Percentiles rank a stretch among this genome's conserved stretches.
Conservation (phyloP, 2,888 invertebrate species). For the Zonitis immaculata region DNA sequence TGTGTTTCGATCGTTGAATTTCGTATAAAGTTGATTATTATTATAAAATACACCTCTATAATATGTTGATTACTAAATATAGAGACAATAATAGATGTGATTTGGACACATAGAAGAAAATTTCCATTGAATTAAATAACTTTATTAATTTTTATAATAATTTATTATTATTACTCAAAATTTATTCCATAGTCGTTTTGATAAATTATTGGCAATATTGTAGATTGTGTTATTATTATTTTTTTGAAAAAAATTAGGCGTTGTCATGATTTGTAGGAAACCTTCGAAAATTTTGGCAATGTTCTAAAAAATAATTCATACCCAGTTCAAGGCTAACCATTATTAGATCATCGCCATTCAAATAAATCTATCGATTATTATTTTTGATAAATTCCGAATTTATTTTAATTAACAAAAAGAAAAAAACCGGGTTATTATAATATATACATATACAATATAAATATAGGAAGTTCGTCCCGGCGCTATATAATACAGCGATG, state of each 20-base stretch:
- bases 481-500: conserved; percentile 34
- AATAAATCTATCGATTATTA: no score
- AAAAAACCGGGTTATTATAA: no score
- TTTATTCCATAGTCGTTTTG: no score
- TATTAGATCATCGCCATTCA: conserved; percentile 26
- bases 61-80: conserved; percentile 4
- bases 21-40: conserved; percentile 20
- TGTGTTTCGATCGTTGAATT: conserved; percentile 23
- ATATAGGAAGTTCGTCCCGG: no score
- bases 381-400: no score
- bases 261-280: conserved; percentile 6
- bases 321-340: conserved; percentile 26
- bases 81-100: not conserved
- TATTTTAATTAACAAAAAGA: no score
- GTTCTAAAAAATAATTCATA: conserved; percentile 11
- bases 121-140: no score
- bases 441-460: no score
- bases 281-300: conserved; percentile 21
- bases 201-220: no score
- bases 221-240: not conserved
- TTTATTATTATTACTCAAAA: no score
- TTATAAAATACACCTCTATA: conserved; percentile 7
- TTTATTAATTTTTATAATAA: no score
- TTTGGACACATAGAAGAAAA: no score
- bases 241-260: not conserved